phyloP scores from a whole-genome alignment of 2,113 vertebrate genomes.

The Fukomys damarensis region DNA sequence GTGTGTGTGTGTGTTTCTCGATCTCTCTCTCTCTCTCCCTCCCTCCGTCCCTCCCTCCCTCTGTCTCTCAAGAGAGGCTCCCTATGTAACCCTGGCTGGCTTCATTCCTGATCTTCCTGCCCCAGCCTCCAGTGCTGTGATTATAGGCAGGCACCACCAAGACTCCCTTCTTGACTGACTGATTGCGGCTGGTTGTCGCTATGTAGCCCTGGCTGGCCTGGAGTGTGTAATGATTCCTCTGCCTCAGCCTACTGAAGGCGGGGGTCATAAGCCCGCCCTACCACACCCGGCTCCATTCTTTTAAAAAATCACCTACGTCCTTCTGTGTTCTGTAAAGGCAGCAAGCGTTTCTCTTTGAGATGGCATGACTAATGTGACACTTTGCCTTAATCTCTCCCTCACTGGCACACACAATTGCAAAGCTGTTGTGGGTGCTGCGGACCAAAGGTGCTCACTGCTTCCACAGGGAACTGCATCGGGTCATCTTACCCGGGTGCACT shows the following conservation, averaged over 20 bases:
- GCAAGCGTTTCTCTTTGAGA: not conserved
- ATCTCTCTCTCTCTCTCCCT: not conserved
- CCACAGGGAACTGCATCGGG: not conserved
- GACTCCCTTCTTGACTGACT: not conserved
- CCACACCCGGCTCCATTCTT: too few relatives aligned
- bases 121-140: not conserved
- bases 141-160: not conserved
- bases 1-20: too few relatives aligned
- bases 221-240: not conserved
- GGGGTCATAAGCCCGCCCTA: not conserved
- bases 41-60: not conserved
- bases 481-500: too few relatives aligned
- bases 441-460: slow-evolving; percentile 8
- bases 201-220: not conserved
- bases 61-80: not conserved
- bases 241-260: not conserved
- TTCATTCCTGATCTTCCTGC: not conserved
- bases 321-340: slow-evolving; percentile 24
- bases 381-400: not conserved
- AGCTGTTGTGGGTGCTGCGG: not conserved
- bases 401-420: not conserved
- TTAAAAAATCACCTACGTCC: not conserved
- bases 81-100: not conserved
- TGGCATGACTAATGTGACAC: not conserved
- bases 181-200: not conserved